A percentile compares a stretch with the other conserved stretches of the same genome.
phyloP scores from a whole-genome alignment of 2,113 vertebrate genomes.

The Alexandromys fortis region DNA sequence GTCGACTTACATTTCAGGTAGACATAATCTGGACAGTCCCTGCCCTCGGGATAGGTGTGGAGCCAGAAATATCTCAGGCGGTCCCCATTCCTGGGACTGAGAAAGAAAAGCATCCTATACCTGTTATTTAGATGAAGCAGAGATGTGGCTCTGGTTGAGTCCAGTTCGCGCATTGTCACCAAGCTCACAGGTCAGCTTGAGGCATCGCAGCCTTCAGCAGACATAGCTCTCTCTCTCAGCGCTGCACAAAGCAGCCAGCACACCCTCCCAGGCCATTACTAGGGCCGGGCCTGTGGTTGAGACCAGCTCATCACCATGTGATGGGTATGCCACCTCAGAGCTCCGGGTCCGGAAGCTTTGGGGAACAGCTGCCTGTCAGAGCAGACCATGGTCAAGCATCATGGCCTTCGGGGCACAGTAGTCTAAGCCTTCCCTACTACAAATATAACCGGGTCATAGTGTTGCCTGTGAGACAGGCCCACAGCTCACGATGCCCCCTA shows the following conservation, averaged over 20 bases:
- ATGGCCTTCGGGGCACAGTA: neutral
- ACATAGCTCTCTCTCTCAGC: neutral
- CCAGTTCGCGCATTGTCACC: neutral
- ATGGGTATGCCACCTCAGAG: neutral
- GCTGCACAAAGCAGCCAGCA: neutral
- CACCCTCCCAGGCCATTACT: neutral
- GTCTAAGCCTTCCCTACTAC: neutral
- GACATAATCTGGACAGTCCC: neutral
- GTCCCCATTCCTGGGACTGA: neutral
- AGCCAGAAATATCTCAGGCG: neutral
- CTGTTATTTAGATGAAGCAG: constrained; percentile 25
- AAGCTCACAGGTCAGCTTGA: neutral
- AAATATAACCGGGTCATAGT: too few species aligned
- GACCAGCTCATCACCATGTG: neutral
- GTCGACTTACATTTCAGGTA: neutral
- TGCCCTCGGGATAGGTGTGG: neutral
- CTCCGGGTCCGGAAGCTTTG: neutral
- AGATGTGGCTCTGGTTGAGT: neutral
- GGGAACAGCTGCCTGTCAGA: neutral
- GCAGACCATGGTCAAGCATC: neutral
- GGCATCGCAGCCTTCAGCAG: neutral
- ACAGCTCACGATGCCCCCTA: rapidly evolving
- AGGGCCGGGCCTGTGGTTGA: neutral
- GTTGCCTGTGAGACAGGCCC: rapidly evolving
- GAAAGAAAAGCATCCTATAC: neutral